Evolutionary conservation across 1,140 invertebrate genomes (phyloP).

Genomic region (Acromyrmex charruanus): DNA sequence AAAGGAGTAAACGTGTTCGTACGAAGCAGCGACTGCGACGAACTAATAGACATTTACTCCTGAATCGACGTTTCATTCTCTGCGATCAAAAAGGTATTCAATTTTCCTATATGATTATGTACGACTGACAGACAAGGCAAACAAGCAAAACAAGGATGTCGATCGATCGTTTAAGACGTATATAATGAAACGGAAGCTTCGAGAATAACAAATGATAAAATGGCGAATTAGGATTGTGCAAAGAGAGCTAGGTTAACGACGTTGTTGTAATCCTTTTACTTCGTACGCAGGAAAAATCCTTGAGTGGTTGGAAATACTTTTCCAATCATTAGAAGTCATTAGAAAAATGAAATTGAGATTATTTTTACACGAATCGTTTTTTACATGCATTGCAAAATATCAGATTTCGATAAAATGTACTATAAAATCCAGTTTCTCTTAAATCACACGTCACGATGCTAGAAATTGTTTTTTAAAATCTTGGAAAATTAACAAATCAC

Average conservation of each 20-base stretch:
- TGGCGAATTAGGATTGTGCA: neutral
- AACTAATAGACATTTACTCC: neutral
- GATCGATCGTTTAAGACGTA: neutral
- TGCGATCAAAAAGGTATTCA: neutral
- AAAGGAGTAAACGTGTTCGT: neutral
- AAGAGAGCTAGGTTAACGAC: neutral
- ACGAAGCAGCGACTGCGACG: neutral
- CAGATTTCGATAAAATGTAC: neutral
- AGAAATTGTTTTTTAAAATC: too few relatives aligned
- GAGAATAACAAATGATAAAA: constrained; percentile 20
- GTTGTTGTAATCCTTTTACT: neutral
- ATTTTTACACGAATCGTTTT: neutral
- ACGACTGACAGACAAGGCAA: neutral
- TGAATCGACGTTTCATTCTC: neutral
- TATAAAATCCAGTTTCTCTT: neutral
- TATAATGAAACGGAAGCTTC: neutral
- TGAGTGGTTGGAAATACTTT: neutral
- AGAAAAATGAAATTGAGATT: neutral
- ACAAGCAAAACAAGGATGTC: neutral
- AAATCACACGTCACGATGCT: too few relatives aligned
- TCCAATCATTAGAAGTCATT: neutral
- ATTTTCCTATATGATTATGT: neutral
- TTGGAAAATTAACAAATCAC: too few relatives aligned
- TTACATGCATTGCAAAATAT: neutral
- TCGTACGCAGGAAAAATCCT: neutral